phyloP scores from a whole-genome alignment of 2,113 vertebrate species.

The Madoqua kirkii region DNA sequence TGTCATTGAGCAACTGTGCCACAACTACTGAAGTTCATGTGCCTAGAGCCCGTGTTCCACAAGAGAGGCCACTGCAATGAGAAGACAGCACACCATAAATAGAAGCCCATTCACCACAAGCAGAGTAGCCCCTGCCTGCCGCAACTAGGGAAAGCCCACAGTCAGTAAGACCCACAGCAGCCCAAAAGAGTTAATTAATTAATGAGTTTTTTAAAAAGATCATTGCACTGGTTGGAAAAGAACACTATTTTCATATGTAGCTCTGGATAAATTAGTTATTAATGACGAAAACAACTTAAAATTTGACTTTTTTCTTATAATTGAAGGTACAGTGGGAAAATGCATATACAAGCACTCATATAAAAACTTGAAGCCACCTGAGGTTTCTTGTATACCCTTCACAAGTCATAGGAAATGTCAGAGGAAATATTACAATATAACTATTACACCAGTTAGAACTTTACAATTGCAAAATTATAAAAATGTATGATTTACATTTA shows the following conservation, averaged over 20 bases:
- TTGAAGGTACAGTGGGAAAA: neutral
- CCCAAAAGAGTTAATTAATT: neutral
- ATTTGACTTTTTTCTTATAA: neutral
- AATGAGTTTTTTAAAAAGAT: neutral
- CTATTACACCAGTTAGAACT: neutral
- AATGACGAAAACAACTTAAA: neutral
- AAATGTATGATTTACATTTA: neutral
- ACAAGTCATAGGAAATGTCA: neutral
- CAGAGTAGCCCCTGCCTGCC: neutral
- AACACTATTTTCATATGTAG: neutral
- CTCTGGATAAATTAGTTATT: neutral
- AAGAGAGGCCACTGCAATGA: neutral
- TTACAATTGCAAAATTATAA: neutral
- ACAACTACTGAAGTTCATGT: neutral
- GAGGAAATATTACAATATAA: neutral
- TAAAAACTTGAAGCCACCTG: neutral
- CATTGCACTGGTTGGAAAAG: neutral
- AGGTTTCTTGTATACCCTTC: neutral
- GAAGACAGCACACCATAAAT: neutral
- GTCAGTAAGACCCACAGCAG: neutral
- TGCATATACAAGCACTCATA: neutral
- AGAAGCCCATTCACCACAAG: neutral
- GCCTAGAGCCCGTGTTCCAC: neutral
- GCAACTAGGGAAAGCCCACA: neutral
- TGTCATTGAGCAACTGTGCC: neutral